Base-by-base conservation (phyloP, 2,888 invertebrate genomes). In the Dione vanillae region DNA sequence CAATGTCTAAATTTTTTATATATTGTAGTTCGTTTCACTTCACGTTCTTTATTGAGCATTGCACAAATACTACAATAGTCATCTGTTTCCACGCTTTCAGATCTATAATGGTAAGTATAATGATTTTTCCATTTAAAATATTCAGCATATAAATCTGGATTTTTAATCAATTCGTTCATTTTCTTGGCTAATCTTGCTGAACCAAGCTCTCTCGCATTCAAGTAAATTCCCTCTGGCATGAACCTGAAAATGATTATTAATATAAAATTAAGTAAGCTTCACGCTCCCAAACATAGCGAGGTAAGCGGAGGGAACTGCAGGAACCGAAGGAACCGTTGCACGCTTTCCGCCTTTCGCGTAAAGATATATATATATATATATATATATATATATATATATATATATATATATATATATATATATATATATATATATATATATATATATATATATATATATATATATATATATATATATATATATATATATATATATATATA, bases 91-190 rank as follows among this genome's bases (percentile, higher is more conserved):
- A 77, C 20, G 27, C 76, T 82, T 6, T 84, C 85, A 20, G 67
- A 70, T 52, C 83, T 85, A 54, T 72, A 78, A 65, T 89, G 79
- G 59, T 84, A 92, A 0, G 82, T 80, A 70, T 92, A 93, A 73
- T 92, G 84, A 41, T 86, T 90, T 64, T 78, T 85, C 92, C 92
- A 92, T 72, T 76, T 83, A 72, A 92, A 92, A 76, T 84, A 91
- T 35, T 88, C 78, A 0, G 81, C 79, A 40, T 92, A 92, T 43
- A 81, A 67, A 0, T 83, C 83, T 1, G 82, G 83, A 37, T 87
- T 74, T 1, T 81, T 77, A 7, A 91, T 89, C 0, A 93, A 74
- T 27, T 82, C 78, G 59, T 84, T 71, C 78, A 93, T 92, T 74
- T 80, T 80, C 9, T 75, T 72, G 0, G 89, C 91, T 56, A 93